Evolutionary conservation across 2,113 vertebrate genomes (phyloP).

Genomic region (Microtus pennsylvanicus): DNA sequence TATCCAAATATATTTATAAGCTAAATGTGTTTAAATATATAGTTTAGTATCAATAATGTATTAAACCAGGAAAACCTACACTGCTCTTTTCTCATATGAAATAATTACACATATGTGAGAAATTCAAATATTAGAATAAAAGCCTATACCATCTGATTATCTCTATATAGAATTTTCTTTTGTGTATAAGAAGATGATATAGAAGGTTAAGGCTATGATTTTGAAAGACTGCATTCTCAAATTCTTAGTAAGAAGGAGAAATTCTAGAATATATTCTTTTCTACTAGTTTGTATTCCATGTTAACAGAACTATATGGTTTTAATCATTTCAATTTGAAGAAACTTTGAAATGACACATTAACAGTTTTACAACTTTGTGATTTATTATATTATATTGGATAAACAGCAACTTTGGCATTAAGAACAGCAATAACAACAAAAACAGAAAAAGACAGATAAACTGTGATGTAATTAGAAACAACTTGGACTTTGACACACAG

Average conservation of each 20-base stretch:
- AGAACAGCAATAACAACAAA: neutral
- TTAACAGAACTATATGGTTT: no score
- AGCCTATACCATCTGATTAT: neutral
- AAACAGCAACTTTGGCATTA: neutral
- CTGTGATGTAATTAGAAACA: neutral
- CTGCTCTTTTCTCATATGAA: neutral
- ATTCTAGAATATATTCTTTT: rapidly evolving
- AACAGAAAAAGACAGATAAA: neutral
- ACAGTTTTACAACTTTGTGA: neutral
- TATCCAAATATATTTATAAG: neutral
- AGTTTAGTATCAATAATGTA: neutral
- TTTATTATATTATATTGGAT: neutral
- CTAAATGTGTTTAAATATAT: neutral
- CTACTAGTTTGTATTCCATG: neutral
- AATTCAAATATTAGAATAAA: neutral
- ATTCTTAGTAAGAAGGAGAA: neutral
- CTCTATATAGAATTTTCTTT: neutral
- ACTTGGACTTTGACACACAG: neutral
- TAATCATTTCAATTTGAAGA: neutral
- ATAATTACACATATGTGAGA: neutral
- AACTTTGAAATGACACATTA: neutral
- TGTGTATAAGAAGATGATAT: neutral
- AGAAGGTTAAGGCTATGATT: neutral
- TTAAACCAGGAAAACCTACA: neutral
- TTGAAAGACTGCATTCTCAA: neutral